These are phyloP conservation scores for Alsophila aescularia DNA, from an alignment of 2,888 invertebrate species.

Conservation along the genomic window DNA sequence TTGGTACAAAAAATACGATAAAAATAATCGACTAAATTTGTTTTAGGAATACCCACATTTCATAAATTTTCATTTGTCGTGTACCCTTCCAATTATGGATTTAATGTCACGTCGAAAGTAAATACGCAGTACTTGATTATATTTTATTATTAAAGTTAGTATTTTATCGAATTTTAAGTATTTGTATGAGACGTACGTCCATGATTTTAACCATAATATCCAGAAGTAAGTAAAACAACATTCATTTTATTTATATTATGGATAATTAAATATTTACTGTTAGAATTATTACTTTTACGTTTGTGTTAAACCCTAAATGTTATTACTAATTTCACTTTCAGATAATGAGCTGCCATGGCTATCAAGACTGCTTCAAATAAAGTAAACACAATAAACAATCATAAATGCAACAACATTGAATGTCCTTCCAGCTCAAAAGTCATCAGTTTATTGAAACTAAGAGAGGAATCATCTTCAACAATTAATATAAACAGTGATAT, in stretches of 20 bases:
- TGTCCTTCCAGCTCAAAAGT: neutral
- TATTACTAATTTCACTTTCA: slow-evolving; percentile 1
- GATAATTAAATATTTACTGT: too few relatives aligned
- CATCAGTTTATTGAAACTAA: neutral
- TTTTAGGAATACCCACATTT: slow-evolving; percentile 6
- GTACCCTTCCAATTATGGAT: slow-evolving; percentile 7
- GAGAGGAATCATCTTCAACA: neutral
- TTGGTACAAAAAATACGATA: neutral
- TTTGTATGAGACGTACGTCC: too few relatives aligned
- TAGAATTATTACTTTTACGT: too few relatives aligned
- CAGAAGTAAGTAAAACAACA: neutral
- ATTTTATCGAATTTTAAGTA: too few relatives aligned
- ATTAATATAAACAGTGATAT: neutral
- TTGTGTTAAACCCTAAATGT: too few relatives aligned
- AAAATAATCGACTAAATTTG: neutral
- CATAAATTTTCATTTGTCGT: neutral
- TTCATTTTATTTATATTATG: neutral
- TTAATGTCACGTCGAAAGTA: slow-evolving; percentile 28
- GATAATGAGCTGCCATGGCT: slow-evolving; percentile 27
- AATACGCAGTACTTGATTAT: slow-evolving; percentile 12
- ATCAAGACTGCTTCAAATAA: slow-evolving; percentile 12
- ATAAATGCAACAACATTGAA: neutral
- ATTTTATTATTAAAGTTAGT: neutral
- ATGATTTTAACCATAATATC: too few relatives aligned
- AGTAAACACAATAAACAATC: slow-evolving; percentile 5